Evolutionary conservation across 2,888 invertebrate genomes (phyloP).

Genomic region (Tenthredo distinguenda): DNA sequence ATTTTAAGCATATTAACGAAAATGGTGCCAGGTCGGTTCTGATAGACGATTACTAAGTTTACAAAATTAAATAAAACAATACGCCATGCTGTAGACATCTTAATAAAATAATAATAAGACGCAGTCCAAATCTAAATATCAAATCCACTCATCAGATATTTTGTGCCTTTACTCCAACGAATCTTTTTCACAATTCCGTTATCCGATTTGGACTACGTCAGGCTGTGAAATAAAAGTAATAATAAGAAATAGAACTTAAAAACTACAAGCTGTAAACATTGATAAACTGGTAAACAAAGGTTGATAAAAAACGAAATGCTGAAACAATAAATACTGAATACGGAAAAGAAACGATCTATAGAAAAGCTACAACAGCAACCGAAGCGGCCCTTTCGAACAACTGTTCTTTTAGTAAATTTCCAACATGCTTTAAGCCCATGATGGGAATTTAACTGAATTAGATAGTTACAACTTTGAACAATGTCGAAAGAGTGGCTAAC

Average conservation of each 20-base stretch:
- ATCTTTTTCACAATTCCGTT: background rate
- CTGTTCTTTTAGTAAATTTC: background rate
- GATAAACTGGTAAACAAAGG: slow-evolving; percentile 57
- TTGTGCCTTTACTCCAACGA: background rate
- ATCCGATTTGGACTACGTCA: background rate
- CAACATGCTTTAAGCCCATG: background rate
- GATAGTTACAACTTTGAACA: background rate
- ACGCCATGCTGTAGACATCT: slow-evolving; percentile 14
- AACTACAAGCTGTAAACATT: slow-evolving; percentile 59
- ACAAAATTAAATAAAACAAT: slow-evolving; percentile 58
- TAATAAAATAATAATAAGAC: slow-evolving; percentile 40
- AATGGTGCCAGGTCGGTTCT: slow-evolving; percentile 68
- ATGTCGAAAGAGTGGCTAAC: slow-evolving; percentile 68
- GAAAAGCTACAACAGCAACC: slow-evolving; percentile 62
- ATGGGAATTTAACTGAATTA: background rate
- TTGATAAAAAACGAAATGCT: slow-evolving; percentile 56
- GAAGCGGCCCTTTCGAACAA: slow-evolving; percentile 63
- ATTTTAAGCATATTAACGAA: slow-evolving; percentile 54
- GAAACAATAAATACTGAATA: slow-evolving; percentile 54
- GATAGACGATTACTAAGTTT: slow-evolving; percentile 60
- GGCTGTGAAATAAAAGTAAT: slow-evolving; percentile 48
- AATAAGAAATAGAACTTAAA: slow-evolving; percentile 48
- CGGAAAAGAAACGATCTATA: slow-evolving; percentile 56
- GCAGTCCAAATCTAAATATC: slow-evolving; percentile 30
- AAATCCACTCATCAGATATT: background rate